Evolutionary conservation across 2,113 vertebrate species (phyloP).

Genomic region (Pyxicephalus adspersus): DNA sequence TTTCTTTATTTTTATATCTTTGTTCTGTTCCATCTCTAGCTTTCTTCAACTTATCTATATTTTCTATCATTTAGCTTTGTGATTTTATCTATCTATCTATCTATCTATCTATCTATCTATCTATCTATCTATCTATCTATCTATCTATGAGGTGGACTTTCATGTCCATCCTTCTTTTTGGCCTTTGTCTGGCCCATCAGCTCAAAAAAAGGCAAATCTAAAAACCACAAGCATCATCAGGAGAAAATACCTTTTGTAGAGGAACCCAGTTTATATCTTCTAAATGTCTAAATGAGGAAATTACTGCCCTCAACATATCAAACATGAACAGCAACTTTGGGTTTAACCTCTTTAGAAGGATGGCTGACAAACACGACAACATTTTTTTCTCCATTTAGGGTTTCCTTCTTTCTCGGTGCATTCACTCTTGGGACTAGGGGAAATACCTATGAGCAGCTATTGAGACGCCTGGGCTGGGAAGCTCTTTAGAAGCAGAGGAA

Average conservation of each 20-base stretch:
- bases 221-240: conserved; percentile 5
- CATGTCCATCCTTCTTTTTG: conserved; percentile 29
- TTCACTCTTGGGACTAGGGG: conserved; percentile 76
- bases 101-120: too few species aligned
- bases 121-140: too few species aligned
- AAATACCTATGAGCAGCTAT: conserved; percentile 74
- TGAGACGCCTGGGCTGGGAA: conserved; percentile 73
- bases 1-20: too few species aligned
- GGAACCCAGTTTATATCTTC: conserved; percentile 39
- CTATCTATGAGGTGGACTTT: not conserved
- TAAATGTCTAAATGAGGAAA: not conserved
- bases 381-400: conserved; percentile 86
- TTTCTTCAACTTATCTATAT: too few species aligned
- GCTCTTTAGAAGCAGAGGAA: conserved; percentile 63
- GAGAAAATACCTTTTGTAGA: conserved; percentile 46
- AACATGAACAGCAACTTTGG: conserved; percentile 82
- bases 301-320: conserved; percentile 74
- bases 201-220: conserved; percentile 13
- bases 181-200: conserved; percentile 56
- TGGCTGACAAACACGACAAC: conserved; percentile 79
- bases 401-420: conserved; percentile 76
- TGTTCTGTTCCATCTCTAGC: too few species aligned
- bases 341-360: conserved; percentile 85
- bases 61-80: too few species aligned
- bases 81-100: too few species aligned